Conservation (phyloP, 1,140 invertebrate species). For the Drosophila truncata region DNA sequence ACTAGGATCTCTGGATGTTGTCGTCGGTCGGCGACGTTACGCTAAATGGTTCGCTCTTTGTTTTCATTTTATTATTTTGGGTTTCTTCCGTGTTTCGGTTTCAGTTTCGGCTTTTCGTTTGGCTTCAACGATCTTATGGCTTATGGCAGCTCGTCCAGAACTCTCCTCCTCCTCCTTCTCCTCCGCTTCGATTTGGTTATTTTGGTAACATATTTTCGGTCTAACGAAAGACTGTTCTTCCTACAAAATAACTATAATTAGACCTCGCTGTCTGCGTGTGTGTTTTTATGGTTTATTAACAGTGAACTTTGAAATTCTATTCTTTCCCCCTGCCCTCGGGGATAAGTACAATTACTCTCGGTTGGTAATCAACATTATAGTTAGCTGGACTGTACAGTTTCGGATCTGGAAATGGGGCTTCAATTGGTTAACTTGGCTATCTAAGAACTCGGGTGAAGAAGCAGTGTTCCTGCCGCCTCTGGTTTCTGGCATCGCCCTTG, state of each 20-base stretch:
- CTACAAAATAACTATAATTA: constrained; percentile 68
- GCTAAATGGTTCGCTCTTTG: constrained; percentile 37
- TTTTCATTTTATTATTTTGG: constrained; percentile 17
- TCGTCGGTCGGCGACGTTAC: constrained; percentile 27
- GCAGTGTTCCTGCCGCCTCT: constrained; percentile 22
- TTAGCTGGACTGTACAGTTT: constrained; percentile 41
- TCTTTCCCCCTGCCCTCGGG: constrained; percentile 6
- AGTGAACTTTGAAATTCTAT: constrained; percentile 69
- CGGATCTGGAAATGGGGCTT: constrained; percentile 27
- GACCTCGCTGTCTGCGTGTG: constrained; percentile 39
- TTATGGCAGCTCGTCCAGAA: constrained; percentile 48
- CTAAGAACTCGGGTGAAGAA: constrained; percentile 58
- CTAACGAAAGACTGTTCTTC: constrained; percentile 15
- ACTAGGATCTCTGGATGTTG: constrained; percentile 73
- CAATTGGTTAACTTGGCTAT: constrained; percentile 80
- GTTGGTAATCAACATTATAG: constrained; percentile 4
- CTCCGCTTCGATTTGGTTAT: constrained; percentile 27
- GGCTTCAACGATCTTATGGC: constrained; percentile 40
- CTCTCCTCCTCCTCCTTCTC: constrained; percentile 8
- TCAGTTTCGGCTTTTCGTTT: constrained; percentile 42
- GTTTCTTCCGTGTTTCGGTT: constrained; percentile 27
- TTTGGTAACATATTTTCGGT: constrained; percentile 30
- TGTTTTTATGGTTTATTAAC: constrained; percentile 73
- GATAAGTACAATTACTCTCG: constrained; percentile 49
- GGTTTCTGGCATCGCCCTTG: constrained; percentile 40